Conservation (phyloP, 2,888 invertebrate genomes). For the Harpalus rubripes region DNA sequence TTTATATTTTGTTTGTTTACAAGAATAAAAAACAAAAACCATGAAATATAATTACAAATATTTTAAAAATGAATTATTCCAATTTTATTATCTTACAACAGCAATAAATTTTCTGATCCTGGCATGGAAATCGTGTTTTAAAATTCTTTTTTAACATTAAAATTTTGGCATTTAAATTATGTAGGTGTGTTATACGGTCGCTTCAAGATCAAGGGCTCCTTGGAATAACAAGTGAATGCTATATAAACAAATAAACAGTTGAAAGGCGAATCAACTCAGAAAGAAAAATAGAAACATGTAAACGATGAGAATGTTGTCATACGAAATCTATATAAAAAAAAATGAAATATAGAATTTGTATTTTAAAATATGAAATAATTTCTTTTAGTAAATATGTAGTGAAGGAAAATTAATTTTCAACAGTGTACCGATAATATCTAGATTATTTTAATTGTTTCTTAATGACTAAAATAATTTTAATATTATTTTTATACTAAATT, state of each 20-base stretch:
- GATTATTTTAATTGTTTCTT: conserved; percentile 14
- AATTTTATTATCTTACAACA: neutral
- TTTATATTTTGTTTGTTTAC: neutral
- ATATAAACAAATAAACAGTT: conserved; percentile 47
- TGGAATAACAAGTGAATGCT: conserved; percentile 30
- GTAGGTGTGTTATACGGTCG: conserved; percentile 28
- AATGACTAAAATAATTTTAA: conserved; percentile 1
- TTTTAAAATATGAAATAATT: neutral
- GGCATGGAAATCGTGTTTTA: neutral
- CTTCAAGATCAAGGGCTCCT: conserved; percentile 57
- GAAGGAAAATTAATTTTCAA: neutral
- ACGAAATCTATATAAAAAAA: neutral
- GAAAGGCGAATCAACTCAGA: conserved; percentile 36
- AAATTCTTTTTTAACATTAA: conserved; percentile 16
- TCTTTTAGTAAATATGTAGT: too few species aligned
- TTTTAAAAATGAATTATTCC: neutral
- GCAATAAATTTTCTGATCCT: neutral
- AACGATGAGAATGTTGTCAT: conserved; percentile 31
- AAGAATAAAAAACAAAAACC: neutral
- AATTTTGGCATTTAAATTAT: conserved; percentile 15
- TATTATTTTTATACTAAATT: neutral
- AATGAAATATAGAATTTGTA: neutral
- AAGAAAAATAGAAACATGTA: conserved; percentile 45
- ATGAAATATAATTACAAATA: too few species aligned
- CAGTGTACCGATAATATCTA: conserved; percentile 1